Evolutionary conservation across 2,888 invertebrate species (phyloP), one percentile per base, ranked within the genome.

Genomic region (Hermaeophaga mercurialis): DNA sequence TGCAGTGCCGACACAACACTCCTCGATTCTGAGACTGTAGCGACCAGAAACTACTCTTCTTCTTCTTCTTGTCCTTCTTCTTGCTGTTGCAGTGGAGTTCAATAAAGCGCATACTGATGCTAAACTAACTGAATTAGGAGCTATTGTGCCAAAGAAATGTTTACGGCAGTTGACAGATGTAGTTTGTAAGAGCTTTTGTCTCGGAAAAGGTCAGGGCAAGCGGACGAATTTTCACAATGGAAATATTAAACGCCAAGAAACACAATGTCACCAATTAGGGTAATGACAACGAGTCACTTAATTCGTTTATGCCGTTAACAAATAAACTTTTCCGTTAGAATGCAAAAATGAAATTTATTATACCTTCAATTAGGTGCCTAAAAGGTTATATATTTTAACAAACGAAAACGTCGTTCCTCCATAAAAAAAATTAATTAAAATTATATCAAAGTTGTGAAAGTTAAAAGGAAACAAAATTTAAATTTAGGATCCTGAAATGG

Each of bases 1-100:
- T 74, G 73, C 74, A 72, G 73, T 62, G 70, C 67, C 55, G 60
- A 63, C 68, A 63, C 67, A 66, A 66, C 67, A 66, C 57, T 66
- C 66, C 48, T 43, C 52, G 52, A 43, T 38, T 52, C 56, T 44
- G 50, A 65, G 62, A 61, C 59, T 59, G 55, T 58, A 56, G 54
- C 55, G 55, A 41, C 28, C 41, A 33, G 39, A 26, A 49, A 33
- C 19, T 12, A n/a, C 18, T 15, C 33, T 14, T 19, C 3, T 12
- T 31, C 39, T 39, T 19, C 45, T 17, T 31, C 28, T 45, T 45
- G 4, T 12, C 34, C 9, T 47, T 52, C 43, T 52, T 43, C 19
- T 34, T 44, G 15, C 43, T 24, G 24, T 44, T 52, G 43, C 34
- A 52, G 52, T 52, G 18, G 43, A 22, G 52, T 43, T 52, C 52